Evolutionary conservation across 2,113 vertebrate species (phyloP), one percentile per base, ranked within the genome.

Genomic region (Macrotus californicus): DNA sequence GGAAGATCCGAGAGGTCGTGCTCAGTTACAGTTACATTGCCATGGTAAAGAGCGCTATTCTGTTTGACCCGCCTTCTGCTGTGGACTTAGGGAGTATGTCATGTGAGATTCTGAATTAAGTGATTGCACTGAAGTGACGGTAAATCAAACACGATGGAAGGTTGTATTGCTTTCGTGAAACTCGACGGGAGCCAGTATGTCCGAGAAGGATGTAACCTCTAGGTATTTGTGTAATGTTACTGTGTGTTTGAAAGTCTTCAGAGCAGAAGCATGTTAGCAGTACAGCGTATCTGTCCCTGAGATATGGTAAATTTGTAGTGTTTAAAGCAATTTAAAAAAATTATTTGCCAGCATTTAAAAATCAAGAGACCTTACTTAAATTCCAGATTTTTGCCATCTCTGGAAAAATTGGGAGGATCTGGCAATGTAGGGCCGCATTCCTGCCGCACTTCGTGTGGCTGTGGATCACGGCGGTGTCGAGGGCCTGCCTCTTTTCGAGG

Each of bases 11-110:
- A 50, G 99, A 99, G 97, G 99, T 99, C 21, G 99, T 99, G 93
- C 99, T 99, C 70, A 99, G 98, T 97, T 99, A 99, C 98, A 99
- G 99, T 97, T 99, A 98, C 43, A 99, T 99, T n/a, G 99, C 99
- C 0, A 99, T 99, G 99, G 99, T 99, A 95, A 98, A 92, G 9
- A 86, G 93, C 77, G 76, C 5, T 73, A 0, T 66, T 91, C 29
- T 80, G 0, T 46, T 29, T 93, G 26, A 83, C 26, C 43, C 5
- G 66, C 21, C 18, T 72, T 12, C 1, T 73, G 2, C 12, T 69
- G 3, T 7, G 15, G 67, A 61, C 36, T 67, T 89, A 43, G 61
- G 82, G 22, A 87, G 41, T 93, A 12, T 61, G 96, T 82, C 70
- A 22, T 87, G 31, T 75, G 46, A 67, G 61, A 54, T 76, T 91